phyloP scores from a whole-genome alignment of 2,113 vertebrate species.

The Cichladusa arquata region DNA sequence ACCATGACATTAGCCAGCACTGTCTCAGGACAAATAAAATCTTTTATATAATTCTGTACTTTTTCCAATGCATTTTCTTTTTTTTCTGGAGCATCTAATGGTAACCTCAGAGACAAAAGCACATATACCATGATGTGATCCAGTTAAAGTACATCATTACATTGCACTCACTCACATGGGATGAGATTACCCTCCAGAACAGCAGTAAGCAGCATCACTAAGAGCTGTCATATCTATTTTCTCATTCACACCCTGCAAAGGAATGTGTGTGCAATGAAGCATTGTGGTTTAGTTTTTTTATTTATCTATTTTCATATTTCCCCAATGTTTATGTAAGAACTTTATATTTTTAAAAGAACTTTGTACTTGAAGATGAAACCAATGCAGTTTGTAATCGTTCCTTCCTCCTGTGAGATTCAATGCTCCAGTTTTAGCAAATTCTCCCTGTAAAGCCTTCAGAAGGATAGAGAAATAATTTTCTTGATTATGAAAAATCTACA shows the following conservation, averaged over 20 bases:
- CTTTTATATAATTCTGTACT: background rate
- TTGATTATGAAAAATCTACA: background rate
- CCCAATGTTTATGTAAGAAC: background rate
- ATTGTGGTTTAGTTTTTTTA: background rate
- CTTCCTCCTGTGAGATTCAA: background rate
- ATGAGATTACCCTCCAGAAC: slow-evolving; percentile 1
- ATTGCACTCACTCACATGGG: background rate
- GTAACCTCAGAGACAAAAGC: background rate
- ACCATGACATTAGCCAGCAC: background rate
- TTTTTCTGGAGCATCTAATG: background rate
- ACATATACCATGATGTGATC: background rate
- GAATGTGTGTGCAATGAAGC: background rate
- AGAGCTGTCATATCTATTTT: slow-evolving; percentile 7
- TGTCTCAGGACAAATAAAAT: background rate
- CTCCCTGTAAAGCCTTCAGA: background rate
- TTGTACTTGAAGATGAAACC: background rate
- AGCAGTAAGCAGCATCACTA: background rate
- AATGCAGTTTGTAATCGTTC: background rate
- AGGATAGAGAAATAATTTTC: background rate
- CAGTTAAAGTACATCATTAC: background rate
- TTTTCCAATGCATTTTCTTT: background rate
- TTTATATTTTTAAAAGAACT: background rate
- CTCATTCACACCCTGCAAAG: background rate
- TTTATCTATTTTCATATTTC: background rate
- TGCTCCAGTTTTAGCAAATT: background rate